A percentile compares a stretch with the other conserved stretches of the same genome.
phyloP scores from a whole-genome alignment of 2,888 invertebrate species.

The Leptopilina drosophilae region DNA sequence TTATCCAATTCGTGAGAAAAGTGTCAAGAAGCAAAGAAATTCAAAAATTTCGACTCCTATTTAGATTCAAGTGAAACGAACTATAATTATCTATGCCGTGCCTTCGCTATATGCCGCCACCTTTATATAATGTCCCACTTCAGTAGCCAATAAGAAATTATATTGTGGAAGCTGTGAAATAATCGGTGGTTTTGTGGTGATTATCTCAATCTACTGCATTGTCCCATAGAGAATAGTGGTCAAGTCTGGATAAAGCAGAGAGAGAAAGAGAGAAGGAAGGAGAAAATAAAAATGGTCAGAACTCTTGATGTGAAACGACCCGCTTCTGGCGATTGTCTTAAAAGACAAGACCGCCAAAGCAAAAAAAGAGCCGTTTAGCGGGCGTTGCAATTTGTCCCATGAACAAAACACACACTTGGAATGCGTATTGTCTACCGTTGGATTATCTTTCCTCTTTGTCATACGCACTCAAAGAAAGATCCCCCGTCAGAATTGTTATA shows the following conservation, averaged over 20 bases:
- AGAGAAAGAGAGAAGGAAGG: constrained; percentile 45
- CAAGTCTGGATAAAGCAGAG: not conserved
- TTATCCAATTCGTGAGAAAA: no score
- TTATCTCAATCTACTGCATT: constrained; percentile 41
- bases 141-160: constrained; percentile 34
- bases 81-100: no score
- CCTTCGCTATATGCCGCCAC: not conserved
- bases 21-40: no score
- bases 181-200: constrained; percentile 53
- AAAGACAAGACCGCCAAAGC: constrained; percentile 60
- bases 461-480: constrained; percentile 26
- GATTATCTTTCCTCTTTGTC: constrained; percentile 54
- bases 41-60: no score
- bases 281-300: constrained; percentile 42
- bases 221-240: constrained; percentile 42
- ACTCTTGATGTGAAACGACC: constrained; percentile 49
- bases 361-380: constrained; percentile 73
- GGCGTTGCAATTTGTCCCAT: constrained; percentile 74
- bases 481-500: constrained; percentile 44
- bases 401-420: constrained; percentile 72
- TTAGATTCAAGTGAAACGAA: no score
- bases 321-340: constrained; percentile 53
- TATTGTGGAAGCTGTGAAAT: constrained; percentile 24
- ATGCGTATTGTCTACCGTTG: constrained; percentile 72
- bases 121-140: not conserved